phyloP scores from a whole-genome alignment of 2,888 invertebrate genomes.

The Anorthoa munda region DNA sequence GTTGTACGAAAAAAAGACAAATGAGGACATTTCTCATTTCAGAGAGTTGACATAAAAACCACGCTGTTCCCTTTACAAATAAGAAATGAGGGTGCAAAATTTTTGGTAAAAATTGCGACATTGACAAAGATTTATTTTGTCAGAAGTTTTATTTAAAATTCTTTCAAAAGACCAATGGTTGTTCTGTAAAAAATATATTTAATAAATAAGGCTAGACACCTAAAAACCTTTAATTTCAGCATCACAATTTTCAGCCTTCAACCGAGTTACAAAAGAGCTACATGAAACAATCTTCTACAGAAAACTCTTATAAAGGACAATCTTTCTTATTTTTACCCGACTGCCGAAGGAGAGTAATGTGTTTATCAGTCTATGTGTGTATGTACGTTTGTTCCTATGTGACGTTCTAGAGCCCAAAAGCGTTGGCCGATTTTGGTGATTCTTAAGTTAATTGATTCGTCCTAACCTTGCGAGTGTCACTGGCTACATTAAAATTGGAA shows the following conservation, averaged over 20 bases:
- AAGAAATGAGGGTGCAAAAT: not conserved
- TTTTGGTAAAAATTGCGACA: not conserved
- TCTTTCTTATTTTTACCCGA: too few species aligned
- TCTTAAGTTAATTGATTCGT: too few species aligned
- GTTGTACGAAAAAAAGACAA: constrained; percentile 45
- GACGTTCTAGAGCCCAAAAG: too few species aligned
- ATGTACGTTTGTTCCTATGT: too few species aligned
- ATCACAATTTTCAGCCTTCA: not conserved
- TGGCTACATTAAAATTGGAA: too few species aligned
- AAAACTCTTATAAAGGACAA: too few species aligned
- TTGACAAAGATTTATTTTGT: constrained; percentile 88
- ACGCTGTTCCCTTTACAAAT: constrained; percentile 33
- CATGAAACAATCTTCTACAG: not conserved
- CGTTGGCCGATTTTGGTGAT: too few species aligned
- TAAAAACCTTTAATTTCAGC: not conserved
- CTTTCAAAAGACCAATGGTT: not conserved
- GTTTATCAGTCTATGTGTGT: too few species aligned
- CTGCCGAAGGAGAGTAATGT: too few species aligned
- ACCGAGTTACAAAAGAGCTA: not conserved
- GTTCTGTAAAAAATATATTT: not conserved
- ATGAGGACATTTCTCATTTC: constrained; percentile 59
- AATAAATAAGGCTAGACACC: too few species aligned
- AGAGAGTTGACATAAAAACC: constrained; percentile 39
- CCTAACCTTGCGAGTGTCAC: too few species aligned
- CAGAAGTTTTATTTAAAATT: not conserved